Evolutionary conservation across 1,140 invertebrate genomes (phyloP), one percentile per base, ranked within the genome.

Genomic region (Maconellicoccus hirsutus): DNA sequence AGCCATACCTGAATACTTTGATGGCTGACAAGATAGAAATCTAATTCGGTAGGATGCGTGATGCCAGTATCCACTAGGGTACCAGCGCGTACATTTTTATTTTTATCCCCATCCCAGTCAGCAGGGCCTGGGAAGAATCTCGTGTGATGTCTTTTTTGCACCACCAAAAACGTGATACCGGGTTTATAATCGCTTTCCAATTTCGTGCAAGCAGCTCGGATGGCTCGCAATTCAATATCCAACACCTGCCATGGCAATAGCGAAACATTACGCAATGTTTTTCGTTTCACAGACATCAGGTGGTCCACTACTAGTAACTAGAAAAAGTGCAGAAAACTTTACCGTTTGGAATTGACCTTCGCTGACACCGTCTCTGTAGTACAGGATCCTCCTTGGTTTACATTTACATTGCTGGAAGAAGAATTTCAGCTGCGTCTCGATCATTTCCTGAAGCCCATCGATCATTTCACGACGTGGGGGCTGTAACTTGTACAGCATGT

Each of bases 101-200:
- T 85, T 75, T 76, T 84, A 70, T 77, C 77, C 70, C 84, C 84
- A 71, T 84, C 81, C 0, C 70, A 59, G 63, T 78, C 70, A 6
- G 3, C 12, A 12, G 29, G 29, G 3, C 29, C 29, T 8, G 87
- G 86, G 75, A 90, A 90, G 42, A 91, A 81, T 59, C 88, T 82
- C 1, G 91, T 91, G 74, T 94, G 92, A 81, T 97, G 94, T 4
- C 93, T 83, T 79, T 96, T 96, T 75, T 96, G 92, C 0, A 96
- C 93, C 6, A 96, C 87, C 1, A 96, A 76, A 76, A 93, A 93
- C 25, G 91, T 88, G 25, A 96, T 85, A 23, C 78, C 77, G 0
- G 92, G 90, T 74, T 85, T 81, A 71, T 84, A 85, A 0, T 70
- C 70, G 25, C 21, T 8, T 21, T 79, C 76, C 3, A 87, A 72